phyloP scores from a whole-genome alignment of 2,113 vertebrate genomes.

The Neoarius graeffei region DNA sequence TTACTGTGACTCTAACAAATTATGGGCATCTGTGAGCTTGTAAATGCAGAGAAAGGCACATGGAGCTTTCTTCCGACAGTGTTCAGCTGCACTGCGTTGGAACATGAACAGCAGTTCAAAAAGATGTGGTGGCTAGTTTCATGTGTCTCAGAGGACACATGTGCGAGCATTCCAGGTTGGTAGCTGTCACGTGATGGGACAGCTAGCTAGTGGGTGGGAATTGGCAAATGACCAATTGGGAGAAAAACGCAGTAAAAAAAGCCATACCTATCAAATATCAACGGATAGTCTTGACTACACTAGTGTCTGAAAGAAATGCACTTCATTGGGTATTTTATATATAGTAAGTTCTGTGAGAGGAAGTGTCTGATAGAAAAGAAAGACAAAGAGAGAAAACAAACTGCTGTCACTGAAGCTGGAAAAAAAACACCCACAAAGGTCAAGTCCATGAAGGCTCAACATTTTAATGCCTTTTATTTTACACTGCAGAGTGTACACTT shows the following conservation, averaged over 20 bases:
- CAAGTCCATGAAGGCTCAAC: not conserved
- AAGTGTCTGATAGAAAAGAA: not conserved
- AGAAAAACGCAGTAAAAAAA: not conserved
- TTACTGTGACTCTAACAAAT: not conserved
- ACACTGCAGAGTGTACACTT: not conserved
- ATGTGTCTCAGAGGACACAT: not conserved
- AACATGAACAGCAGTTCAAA: conserved; percentile 10
- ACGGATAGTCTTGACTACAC: not conserved
- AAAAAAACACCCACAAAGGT: not conserved
- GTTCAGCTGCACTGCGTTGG: conserved; percentile 2
- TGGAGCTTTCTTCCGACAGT: not conserved
- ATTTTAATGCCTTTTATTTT: not conserved
- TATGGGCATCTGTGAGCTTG: not conserved
- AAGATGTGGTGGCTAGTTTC: not conserved
- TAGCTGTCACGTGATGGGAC: not conserved
- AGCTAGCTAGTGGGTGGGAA: not conserved
- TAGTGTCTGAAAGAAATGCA: not conserved
- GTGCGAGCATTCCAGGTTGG: not conserved
- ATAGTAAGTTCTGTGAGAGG: not conserved
- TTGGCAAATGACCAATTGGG: not conserved
- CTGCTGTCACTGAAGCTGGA: not conserved
- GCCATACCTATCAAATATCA: not conserved
- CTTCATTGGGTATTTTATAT: not conserved
- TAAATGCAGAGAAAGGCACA: not conserved
- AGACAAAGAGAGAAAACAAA: not conserved